These are phyloP conservation scores for Troglohyphantes excavatus DNA, from an alignment of 2,888 invertebrate genomes.

Conservation along the genomic window DNA sequence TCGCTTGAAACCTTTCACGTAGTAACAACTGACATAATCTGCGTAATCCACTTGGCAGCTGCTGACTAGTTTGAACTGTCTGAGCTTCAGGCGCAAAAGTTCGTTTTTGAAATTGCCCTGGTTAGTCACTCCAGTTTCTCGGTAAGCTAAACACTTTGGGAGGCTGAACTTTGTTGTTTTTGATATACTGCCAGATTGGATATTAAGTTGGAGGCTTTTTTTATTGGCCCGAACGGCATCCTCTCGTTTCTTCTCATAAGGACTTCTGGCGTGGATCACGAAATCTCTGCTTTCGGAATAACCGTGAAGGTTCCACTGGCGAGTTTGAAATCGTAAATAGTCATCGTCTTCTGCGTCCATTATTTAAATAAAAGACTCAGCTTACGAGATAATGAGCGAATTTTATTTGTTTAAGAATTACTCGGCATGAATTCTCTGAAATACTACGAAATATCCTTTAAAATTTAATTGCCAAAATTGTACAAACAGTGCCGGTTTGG, in stretches of 20 bases:
- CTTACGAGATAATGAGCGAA: no score
- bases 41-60: slow-evolving; percentile 46
- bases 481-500: no score
- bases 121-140: slow-evolving; percentile 50
- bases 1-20: slow-evolving; percentile 46
- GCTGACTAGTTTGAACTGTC: slow-evolving; percentile 39
- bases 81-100: slow-evolving; percentile 34
- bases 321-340: slow-evolving; percentile 27
- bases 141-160: slow-evolving; percentile 36
- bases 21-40: slow-evolving; percentile 63
- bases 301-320: slow-evolving; percentile 5
- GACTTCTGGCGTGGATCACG: background rate
- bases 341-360: slow-evolving; percentile 53
- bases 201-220: slow-evolving; percentile 27
- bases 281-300: slow-evolving; percentile 5
- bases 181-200: slow-evolving; percentile 12
- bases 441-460: no score
- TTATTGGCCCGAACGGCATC: slow-evolving; percentile 6
- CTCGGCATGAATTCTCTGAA: no score
- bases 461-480: no score
- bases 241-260: slow-evolving; percentile 23
- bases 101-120: slow-evolving; percentile 34
- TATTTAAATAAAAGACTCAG: background rate
- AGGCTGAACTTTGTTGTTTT: slow-evolving; percentile 24
- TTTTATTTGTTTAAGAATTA: no score